Conservation (phyloP, 2,113 vertebrate genomes). For the Lophochroa leadbeateri region DNA sequence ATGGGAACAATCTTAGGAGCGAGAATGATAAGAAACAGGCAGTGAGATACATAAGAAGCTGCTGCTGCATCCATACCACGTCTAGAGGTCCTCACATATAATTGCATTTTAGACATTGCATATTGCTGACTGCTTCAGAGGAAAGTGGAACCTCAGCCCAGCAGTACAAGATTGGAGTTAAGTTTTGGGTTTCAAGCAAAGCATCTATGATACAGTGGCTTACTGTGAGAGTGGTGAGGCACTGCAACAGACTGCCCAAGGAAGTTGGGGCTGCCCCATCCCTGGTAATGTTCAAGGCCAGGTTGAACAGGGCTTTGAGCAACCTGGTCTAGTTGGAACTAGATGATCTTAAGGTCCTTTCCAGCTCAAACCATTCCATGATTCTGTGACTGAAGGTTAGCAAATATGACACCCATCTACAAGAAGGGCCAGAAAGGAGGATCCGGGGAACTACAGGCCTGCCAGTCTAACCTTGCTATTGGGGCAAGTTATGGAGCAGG, state of each 20-base stretch:
- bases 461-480: background rate
- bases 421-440: background rate
- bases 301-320: background rate
- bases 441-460: background rate
- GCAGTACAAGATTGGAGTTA: background rate
- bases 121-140: background rate
- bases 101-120: background rate
- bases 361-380: background rate
- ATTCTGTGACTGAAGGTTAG: background rate
- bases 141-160: background rate
- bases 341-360: background rate
- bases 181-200: background rate
- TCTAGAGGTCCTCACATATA: background rate
- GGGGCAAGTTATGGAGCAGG: background rate
- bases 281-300: background rate
- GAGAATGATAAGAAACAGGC: background rate
- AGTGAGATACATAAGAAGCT: background rate
- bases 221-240: background rate
- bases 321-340: background rate
- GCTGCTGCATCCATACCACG: background rate
- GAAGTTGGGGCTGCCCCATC: background rate
- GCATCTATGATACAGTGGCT: background rate
- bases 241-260: background rate
- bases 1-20: background rate
- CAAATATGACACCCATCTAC: background rate